Evolutionary conservation across 2,113 vertebrate genomes (phyloP).

Genomic region (Aplodontia rufa): DNA sequence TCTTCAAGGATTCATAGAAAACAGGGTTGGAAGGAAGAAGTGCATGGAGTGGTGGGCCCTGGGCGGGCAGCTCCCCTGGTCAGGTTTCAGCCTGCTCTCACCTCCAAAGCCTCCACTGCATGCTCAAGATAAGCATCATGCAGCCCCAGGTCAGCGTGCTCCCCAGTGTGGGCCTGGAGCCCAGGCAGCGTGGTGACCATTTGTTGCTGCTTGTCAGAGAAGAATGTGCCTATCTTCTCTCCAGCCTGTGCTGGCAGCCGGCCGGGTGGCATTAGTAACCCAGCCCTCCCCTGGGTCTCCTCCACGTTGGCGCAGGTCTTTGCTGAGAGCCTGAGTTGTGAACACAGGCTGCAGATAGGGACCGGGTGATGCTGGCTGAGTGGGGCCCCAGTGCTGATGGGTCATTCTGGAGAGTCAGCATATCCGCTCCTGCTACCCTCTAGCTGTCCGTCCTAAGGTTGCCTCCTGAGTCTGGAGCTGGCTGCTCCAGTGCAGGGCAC

Average conservation of each 20-base stretch:
- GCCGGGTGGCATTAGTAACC: neutral
- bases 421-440: neutral
- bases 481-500: neutral
- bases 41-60: fast-evolving
- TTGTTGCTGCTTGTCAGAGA: slow-evolving; percentile 25
- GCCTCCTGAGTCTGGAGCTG: neutral
- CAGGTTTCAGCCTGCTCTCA: neutral
- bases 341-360: neutral
- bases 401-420: fast-evolving
- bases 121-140: neutral
- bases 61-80: neutral
- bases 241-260: neutral
- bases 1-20: neutral
- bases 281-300: slow-evolving; percentile 48
- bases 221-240: slow-evolving; percentile 24
- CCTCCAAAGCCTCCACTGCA: neutral
- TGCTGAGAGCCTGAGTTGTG: neutral
- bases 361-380: neutral
- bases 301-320: neutral
- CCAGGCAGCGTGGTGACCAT: neutral
- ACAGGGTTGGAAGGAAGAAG: neutral
- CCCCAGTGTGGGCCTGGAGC: neutral
- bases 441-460: neutral
- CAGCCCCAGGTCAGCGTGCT: neutral
- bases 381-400: neutral